A percentile compares a stretch with the other conserved stretches of the same genome.
Conservation (phyloP, 2,113 vertebrate species). For the Talpa occidentalis region DNA sequence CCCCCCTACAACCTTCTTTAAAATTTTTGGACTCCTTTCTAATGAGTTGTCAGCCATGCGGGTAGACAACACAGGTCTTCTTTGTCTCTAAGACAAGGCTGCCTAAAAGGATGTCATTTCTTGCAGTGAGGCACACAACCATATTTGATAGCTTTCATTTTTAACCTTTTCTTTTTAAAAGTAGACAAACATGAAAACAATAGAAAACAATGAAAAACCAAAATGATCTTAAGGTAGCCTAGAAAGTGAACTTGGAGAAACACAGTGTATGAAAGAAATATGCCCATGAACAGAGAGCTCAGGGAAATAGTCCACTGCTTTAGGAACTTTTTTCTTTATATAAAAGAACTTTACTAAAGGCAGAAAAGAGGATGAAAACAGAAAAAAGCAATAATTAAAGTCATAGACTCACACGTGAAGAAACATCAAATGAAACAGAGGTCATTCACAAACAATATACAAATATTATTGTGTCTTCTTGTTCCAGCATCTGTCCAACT, state of each 20-base stretch:
- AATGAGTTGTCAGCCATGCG: not conserved
- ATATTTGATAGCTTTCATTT: constrained; percentile 15
- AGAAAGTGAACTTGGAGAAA: constrained; percentile 29
- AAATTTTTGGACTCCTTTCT: constrained; percentile 56
- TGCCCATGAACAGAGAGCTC: not conserved
- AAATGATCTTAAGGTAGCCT: not conserved
- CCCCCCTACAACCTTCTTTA: not conserved
- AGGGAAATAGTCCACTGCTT: not conserved
- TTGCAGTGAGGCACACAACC: not conserved
- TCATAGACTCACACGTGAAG: not conserved
- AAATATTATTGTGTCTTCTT: not conserved
- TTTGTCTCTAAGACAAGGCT: not conserved
- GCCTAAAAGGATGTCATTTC: not conserved
- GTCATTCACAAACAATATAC: not conserved
- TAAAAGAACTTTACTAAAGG: not conserved
- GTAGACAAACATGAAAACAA: constrained; percentile 48
- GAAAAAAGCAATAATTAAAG: not conserved
- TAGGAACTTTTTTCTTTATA: not conserved
- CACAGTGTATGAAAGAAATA: not conserved
- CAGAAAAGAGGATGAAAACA: not conserved
- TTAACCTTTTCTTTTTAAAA: constrained; percentile 53
- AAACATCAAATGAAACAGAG: not conserved
- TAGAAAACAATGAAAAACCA: not conserved
- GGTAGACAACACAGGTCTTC: not conserved
- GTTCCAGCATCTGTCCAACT: not conserved